Evolutionary conservation across 2,888 invertebrate species (phyloP).

Genomic region (Dugesia japonica): DNA sequence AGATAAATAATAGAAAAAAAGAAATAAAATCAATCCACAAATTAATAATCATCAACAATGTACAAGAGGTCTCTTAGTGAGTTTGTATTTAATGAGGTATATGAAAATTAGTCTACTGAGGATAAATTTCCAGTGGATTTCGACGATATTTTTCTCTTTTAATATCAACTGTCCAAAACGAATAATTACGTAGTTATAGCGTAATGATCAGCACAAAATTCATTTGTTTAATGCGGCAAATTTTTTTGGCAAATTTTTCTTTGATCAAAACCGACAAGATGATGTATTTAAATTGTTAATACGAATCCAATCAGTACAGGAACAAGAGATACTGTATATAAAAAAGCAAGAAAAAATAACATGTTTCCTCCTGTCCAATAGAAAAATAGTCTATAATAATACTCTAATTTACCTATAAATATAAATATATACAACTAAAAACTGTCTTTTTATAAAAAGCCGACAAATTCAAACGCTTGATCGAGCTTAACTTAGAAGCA

Average conservation of each 20-base stretch:
- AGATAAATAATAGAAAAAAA: background rate
- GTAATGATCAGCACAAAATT: slow-evolving; percentile 1
- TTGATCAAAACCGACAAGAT: slow-evolving; percentile 20
- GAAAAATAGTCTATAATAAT: slow-evolving; percentile 11
- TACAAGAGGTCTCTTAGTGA: slow-evolving; percentile 13
- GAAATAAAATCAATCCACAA: background rate
- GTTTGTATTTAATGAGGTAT: slow-evolving; percentile 15
- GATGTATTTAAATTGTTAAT: background rate
- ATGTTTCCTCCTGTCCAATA: slow-evolving; percentile 1
- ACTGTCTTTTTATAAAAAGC: background rate
- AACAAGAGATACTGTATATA: background rate
- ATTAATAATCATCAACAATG: slow-evolving; percentile 16
- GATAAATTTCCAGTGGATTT: background rate
- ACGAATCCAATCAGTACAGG: slow-evolving; percentile 3
- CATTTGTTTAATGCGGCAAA: slow-evolving; percentile 17
- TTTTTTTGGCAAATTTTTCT: background rate
- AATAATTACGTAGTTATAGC: background rate
- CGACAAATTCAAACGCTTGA: slow-evolving; percentile 15
- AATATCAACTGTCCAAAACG: slow-evolving; percentile 20
- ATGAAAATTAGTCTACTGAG: slow-evolving; percentile 4
- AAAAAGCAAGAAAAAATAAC: background rate
- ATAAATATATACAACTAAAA: background rate
- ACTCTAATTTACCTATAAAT: slow-evolving; percentile 15
- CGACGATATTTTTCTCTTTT: slow-evolving; percentile 2
- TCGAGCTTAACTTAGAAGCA: slow-evolving; percentile 20